These are phyloP conservation scores for Chrysochloris asiatica DNA, from an alignment of 2,113 vertebrate species.

Conservation along the genomic window DNA sequence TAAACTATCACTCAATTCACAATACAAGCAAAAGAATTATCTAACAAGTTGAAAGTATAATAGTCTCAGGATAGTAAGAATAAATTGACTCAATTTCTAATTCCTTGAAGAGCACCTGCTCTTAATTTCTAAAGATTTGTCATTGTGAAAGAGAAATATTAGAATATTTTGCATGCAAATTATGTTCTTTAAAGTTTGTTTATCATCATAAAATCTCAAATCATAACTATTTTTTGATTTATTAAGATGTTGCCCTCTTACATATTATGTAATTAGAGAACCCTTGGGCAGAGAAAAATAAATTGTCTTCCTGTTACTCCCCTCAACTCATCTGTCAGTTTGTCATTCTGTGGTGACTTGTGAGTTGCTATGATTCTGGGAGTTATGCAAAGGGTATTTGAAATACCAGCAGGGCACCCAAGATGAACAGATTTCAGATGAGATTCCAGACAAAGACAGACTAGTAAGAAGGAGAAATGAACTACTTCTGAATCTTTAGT, in stretches of 20 bases:
- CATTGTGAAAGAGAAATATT: background rate
- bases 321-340: too few relatives aligned
- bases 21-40: background rate
- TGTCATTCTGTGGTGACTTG: too few relatives aligned
- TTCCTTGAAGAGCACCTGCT: background rate
- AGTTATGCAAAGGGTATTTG: too few relatives aligned
- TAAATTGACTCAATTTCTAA: background rate
- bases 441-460: too few relatives aligned
- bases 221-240: background rate
- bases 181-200: background rate
- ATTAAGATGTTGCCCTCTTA: background rate
- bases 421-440: too few relatives aligned
- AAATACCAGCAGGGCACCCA: too few relatives aligned
- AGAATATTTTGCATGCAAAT: constrained; percentile 16
- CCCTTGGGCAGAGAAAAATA: background rate
- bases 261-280: background rate
- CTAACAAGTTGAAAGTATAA: background rate
- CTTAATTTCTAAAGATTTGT: background rate
- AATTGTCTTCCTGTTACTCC: constrained; percentile 39
- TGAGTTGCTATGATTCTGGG: too few relatives aligned
- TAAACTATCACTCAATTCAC: too few relatives aligned
- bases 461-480: too few relatives aligned
- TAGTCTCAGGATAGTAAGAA: background rate
- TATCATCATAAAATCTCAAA: background rate
- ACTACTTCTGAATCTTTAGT: too few relatives aligned